phyloP scores from a whole-genome alignment of 2,113 vertebrate species.

The Menura novaehollandiae region DNA sequence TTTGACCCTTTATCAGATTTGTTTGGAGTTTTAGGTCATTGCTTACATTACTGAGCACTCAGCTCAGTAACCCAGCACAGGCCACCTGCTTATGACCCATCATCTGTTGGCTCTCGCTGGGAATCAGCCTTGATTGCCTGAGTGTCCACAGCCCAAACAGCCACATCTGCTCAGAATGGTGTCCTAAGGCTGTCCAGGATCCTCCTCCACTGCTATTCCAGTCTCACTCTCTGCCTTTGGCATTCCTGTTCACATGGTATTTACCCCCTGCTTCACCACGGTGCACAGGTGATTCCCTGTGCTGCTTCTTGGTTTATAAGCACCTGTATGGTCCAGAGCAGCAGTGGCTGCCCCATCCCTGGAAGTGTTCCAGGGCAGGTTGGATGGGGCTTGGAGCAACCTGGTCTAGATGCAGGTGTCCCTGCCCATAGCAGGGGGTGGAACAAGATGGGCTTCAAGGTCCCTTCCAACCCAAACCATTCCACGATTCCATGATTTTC shows the following conservation, averaged over 20 bases:
- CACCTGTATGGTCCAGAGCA: neutral
- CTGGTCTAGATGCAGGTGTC: neutral
- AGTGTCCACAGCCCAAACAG: neutral
- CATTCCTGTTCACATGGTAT: fast-evolving
- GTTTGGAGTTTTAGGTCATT: neutral
- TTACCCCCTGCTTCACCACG: neutral
- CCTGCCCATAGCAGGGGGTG: neutral
- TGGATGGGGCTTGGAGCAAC: neutral
- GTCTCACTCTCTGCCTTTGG: neutral
- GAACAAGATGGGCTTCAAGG: neutral
- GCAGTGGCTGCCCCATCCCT: neutral
- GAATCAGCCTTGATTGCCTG: neutral
- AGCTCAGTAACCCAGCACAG: neutral
- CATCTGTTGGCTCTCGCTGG: neutral
- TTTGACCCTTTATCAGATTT: neutral
- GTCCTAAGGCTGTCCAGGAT: neutral
- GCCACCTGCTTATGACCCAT: neutral
- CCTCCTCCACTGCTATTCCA: neutral
- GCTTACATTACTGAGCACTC: neutral
- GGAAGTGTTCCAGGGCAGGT: neutral
- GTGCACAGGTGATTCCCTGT: neutral
- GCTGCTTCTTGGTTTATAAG: neutral
- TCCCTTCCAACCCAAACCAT: neutral
- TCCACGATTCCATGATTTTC: neutral
- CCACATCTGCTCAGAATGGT: fast-evolving